Conservation (phyloP, 2,888 invertebrate species). For the Oligia fasciuncula region DNA sequence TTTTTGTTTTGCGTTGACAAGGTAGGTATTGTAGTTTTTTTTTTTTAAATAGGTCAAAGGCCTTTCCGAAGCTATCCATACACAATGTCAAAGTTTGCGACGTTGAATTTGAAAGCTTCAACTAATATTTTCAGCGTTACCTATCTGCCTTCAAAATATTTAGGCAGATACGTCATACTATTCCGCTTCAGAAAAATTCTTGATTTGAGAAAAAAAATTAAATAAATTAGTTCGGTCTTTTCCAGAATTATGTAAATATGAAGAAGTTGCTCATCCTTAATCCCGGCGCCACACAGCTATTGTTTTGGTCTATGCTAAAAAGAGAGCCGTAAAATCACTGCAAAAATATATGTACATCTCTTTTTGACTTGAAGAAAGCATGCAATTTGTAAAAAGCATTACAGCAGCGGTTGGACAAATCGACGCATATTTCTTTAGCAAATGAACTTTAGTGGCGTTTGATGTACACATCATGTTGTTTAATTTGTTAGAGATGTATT, state of each 20-base stretch:
- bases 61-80: neutral
- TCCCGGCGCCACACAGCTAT: constrained; percentile 53
- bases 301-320: constrained; percentile 56
- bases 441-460: constrained; percentile 40
- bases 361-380: constrained; percentile 47
- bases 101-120: neutral
- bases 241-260: neutral
- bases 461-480: constrained; percentile 13
- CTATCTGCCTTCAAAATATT: neutral
- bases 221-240: neutral
- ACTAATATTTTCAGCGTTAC: neutral
- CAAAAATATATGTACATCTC: constrained; percentile 52
- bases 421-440: constrained; percentile 46
- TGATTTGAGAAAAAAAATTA: no score
- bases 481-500: constrained; percentile 6
- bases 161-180: neutral
- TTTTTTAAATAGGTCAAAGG: neutral
- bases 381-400: constrained; percentile 47
- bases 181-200: no score
- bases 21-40: neutral
- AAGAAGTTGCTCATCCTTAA: constrained; percentile 49
- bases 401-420: constrained; percentile 50
- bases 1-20: neutral
- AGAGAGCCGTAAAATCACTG: constrained; percentile 38
- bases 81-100: neutral